phyloP scores from a whole-genome alignment of 2,888 invertebrate species.

The Myathropa florea region DNA sequence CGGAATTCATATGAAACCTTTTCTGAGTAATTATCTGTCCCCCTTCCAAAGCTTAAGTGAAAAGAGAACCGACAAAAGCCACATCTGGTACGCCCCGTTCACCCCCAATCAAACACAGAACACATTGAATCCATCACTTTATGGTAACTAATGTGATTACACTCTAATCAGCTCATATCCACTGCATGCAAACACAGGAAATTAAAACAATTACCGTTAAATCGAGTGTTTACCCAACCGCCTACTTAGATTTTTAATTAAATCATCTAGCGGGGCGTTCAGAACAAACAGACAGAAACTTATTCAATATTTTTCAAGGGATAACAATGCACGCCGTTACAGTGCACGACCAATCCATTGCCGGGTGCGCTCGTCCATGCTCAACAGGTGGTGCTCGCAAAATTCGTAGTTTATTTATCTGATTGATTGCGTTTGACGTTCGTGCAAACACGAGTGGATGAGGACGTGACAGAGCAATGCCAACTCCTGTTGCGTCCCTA shows the following conservation, averaged over 20 bases:
- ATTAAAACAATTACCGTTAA: background rate
- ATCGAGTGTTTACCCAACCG: slow-evolving; percentile 3
- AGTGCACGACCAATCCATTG: background rate
- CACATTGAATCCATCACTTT: background rate
- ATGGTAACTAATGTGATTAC: background rate
- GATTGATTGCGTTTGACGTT: slow-evolving; percentile 42
- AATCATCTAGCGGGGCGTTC: background rate
- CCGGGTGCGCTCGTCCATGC: background rate
- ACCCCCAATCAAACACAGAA: background rate
- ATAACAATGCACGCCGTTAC: background rate
- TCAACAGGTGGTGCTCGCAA: slow-evolving; percentile 39
- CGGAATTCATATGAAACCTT: too few relatives aligned
- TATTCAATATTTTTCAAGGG: slow-evolving; percentile 1
- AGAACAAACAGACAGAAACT: slow-evolving; percentile 13
- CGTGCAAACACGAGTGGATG: slow-evolving; percentile 13
- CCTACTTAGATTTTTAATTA: slow-evolving; percentile 27
- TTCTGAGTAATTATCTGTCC: too few relatives aligned
- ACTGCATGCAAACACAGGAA: background rate
- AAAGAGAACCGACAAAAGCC: too few relatives aligned
- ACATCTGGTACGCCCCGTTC: too few relatives aligned
- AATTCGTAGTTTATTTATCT: slow-evolving; percentile 44
- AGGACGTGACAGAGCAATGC: slow-evolving; percentile 26
- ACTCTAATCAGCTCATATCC: background rate
- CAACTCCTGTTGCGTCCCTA: background rate
- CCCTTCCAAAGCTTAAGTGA: too few relatives aligned